Evolutionary conservation across 2,797 vertebrate genomes (phyloP).

Genomic region (Brachyrhaphis roseni): DNA sequence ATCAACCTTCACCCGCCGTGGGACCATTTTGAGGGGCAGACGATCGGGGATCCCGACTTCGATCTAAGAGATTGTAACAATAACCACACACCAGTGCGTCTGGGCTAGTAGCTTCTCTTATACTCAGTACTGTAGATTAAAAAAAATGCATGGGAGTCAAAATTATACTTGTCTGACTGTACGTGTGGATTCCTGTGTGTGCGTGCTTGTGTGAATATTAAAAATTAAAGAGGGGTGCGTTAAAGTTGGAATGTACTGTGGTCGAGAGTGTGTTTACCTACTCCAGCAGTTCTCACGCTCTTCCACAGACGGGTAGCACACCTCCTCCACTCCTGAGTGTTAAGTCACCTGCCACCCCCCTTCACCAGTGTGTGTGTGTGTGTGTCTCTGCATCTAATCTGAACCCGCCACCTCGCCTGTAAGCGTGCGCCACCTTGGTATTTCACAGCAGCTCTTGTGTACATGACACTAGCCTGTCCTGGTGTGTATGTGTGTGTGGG

Average conservation of each 20-base stretch:
- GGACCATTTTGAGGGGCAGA: conserved; percentile 43
- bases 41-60: conserved; percentile 66
- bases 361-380: conserved; percentile 25
- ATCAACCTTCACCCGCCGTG: conserved; percentile 31
- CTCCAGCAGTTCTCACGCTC: conserved; percentile 75
- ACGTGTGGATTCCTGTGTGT: conserved; percentile 58
- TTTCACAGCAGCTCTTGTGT: conserved; percentile 77
- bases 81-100: conserved; percentile 82
- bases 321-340: conserved; percentile 65
- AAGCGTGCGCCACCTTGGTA: conserved; percentile 67
- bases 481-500: conserved; percentile 36
- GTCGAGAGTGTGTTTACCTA: conserved; percentile 77
- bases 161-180: conserved; percentile 75
- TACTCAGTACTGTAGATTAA: conserved; percentile 82
- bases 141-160: conserved; percentile 79
- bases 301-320: conserved; percentile 78
- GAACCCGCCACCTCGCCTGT: conserved; percentile 10
- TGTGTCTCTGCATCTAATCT: conserved; percentile 19
- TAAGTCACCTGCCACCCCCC: conserved; percentile 49
- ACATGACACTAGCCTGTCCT: conserved; percentile 70
- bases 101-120: conserved; percentile 83
- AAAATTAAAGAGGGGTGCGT: conserved; percentile 60
- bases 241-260: conserved; percentile 76
- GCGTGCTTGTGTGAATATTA: conserved; percentile 10
- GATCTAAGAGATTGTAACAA: conserved; percentile 85